Evolutionary conservation across 64 coral and sea anemone species (phyloP), one percentile per base, ranked within the genome.

Genomic region (Montipora sp.): DNA sequence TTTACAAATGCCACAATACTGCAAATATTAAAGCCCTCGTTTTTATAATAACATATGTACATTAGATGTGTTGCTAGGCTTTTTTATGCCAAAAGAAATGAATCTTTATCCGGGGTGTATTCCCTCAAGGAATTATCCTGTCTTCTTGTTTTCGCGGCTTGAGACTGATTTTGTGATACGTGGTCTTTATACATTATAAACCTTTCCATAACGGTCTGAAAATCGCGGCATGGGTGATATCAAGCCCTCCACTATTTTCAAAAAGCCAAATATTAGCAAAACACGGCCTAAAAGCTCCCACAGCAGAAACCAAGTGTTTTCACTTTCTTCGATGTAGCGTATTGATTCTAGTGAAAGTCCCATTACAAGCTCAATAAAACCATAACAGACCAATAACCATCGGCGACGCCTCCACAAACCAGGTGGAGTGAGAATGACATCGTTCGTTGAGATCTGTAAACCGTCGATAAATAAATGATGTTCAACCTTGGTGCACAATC

Each of bases 221-320:
- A 49, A 22, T 72, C 16, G 68, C 63, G 65, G 43, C 82, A 72
- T 63, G 47, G 19, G 82, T 23, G 82, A 85, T 48, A 19, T 85
- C 20, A 85, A 85, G n/a, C 82, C 82, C 43, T 85, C 82, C 63
- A 85, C 44, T 50, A 85, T 85, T 45, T 85, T 85, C 49, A 85
- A 85, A 59, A 85, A 85, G 45, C 82, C 82, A 85, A 85, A 85
- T 5, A 85, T 85, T 72, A 85, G 68, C n/a, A 85, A 72, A 71
- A 85, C 82, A 7, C 82, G 82, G 19, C 82, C 82, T 50, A 85
- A 68, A 11, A 85, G 65, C 47, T 85, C 82, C 82, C 65, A 85
- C 2, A 85, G 10, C 0, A 85, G 43, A 85, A 85, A 69, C 5
- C 7, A 85, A 12, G 82, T 59, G 0, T 57, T 11, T 5, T 68